Base-by-base conservation (phyloP, 2,113 vertebrate species). In the Oriolus oriolus region DNA sequence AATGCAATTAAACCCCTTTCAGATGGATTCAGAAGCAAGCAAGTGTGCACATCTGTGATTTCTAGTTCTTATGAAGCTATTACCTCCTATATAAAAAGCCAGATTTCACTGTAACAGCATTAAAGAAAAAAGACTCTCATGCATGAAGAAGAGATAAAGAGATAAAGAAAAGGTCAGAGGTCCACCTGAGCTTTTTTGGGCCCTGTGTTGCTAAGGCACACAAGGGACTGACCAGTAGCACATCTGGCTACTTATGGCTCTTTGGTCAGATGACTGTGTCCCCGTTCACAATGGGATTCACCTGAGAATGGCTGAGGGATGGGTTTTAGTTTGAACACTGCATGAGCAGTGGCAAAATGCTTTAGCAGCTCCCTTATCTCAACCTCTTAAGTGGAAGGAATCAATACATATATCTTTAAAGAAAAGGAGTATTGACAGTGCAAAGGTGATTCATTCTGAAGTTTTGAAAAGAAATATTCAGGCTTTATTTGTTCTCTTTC, bases 101-200 rank as follows among this genome's bases (percentile, higher is more conserved):
- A 84, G 33, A 84, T 94, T 92, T 92, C 30, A 44, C 78, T 92
- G 64, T 76, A 76, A 76, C 37, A 57, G 44, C 41, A 45, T 49
- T 91, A n/a, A 61, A 84, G 69, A 84, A 56, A 80, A 76, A 70
- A 75, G 69, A 56, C n/a, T 80, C 30, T 81, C 31, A 45, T 85
- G 66, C 27, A 1, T 90, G 85, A 91, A 88, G 50, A 87, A 89
- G 69, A 74, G 79, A 92, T 63, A 78, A 74, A 89, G 75, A 93
- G 57, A 77, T 37, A 87, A 94, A 92, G 81, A 82, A 87, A 87
- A 95, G 90, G 90, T 93, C 81, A 95, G 31, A 96, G 87, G 89
- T 95, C 63, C 37, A 57, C 21, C n/a, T 88, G 76, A 78, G 59
- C 52, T n/a, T 87, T 87, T 87, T 84, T 95, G 64, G 50, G 59